Conservation (phyloP, 1,140 invertebrate species). For the Trichogramma pretiosum region DNA sequence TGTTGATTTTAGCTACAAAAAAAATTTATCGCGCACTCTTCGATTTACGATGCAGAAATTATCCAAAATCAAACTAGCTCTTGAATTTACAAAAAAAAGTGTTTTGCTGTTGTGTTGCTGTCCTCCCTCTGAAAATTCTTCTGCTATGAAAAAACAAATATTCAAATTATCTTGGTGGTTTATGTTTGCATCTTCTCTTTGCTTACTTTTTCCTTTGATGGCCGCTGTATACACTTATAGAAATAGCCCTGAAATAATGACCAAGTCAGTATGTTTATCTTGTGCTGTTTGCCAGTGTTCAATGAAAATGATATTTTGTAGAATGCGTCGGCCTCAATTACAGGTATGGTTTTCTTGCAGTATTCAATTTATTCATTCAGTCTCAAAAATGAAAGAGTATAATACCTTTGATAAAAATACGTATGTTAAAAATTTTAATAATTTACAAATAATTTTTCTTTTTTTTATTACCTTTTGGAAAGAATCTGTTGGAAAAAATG, state of each 20-base stretch:
- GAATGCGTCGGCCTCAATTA: conserved; percentile 10
- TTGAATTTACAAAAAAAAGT: conserved; percentile 15
- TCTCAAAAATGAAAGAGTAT: neutral
- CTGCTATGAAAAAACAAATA: conserved; percentile 8
- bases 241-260: conserved; percentile 5
- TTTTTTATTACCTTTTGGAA: too few relatives aligned
- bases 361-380: too few relatives aligned
- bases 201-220: conserved; percentile 8
- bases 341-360: conserved; percentile 22
- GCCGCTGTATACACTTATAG: conserved; percentile 4
- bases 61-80: neutral
- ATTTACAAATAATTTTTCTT: too few relatives aligned
- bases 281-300: conserved; percentile 11
- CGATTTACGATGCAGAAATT: neutral
- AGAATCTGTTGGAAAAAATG: conserved; percentile 24
- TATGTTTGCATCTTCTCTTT: neutral
- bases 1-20: too few relatives aligned
- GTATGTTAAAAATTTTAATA: neutral
- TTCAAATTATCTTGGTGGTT: conserved; percentile 15
- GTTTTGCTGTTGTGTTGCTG: conserved; percentile 11
- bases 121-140: conserved; percentile 12
- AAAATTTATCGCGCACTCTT: too few relatives aligned
- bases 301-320: conserved; percentile 7
- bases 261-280: conserved; percentile 13
- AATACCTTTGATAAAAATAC: neutral